Conservation (phyloP, 2,888 invertebrate species). For the Ennomos quercinarius region DNA sequence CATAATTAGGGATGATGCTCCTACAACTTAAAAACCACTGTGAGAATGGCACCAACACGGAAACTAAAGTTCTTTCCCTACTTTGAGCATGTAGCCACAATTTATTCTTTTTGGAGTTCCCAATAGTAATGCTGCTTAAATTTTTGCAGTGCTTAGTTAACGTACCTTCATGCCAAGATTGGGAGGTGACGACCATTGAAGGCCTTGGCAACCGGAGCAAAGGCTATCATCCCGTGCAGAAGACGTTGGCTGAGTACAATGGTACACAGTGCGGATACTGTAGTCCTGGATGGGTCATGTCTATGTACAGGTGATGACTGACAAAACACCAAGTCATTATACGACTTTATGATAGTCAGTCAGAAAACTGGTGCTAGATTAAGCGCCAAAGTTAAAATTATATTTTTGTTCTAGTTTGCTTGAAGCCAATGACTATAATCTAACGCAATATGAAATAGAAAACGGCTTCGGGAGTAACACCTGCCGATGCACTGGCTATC, state of each 20-base stretch:
- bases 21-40: too few relatives aligned
- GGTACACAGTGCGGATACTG: slow-evolving; percentile 91
- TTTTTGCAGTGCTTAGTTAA: slow-evolving; percentile 84
- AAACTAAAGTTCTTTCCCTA: too few relatives aligned
- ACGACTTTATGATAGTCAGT: too few relatives aligned
- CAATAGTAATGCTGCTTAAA: too few relatives aligned
- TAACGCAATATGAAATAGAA: slow-evolving; percentile 84
- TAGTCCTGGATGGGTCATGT: slow-evolving; percentile 91
- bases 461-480: slow-evolving; percentile 91
- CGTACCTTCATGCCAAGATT: slow-evolving; percentile 86
- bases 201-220: slow-evolving; percentile 87
- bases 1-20: too few relatives aligned
- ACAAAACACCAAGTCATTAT: too few relatives aligned
- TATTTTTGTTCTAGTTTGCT: slow-evolving; percentile 34
- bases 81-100: too few relatives aligned
- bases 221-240: slow-evolving; percentile 89
- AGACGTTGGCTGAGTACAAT: slow-evolving; percentile 85
- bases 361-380: too few relatives aligned
- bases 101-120: too few relatives aligned
- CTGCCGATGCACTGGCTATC: slow-evolving; percentile 93
- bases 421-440: slow-evolving; percentile 41
- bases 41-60: too few relatives aligned
- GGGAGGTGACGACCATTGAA: slow-evolving; percentile 89
- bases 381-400: background rate
- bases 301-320: slow-evolving; percentile 86